Conservation (phyloP, 2,113 vertebrate genomes). For the Perca schrenkii region DNA sequence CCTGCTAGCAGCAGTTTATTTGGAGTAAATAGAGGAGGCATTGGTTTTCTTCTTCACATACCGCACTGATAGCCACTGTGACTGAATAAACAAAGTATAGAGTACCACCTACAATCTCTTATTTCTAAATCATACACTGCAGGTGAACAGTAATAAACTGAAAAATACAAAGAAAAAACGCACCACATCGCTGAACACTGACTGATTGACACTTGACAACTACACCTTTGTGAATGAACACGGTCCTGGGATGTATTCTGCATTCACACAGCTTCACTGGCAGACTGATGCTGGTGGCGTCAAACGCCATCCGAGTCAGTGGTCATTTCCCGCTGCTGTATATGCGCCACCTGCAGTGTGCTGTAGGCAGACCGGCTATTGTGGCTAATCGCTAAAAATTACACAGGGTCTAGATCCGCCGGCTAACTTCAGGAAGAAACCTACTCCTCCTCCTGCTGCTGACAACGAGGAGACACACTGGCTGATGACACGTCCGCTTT, state of each 20-base stretch:
- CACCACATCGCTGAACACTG: neutral
- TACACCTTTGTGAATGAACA: neutral
- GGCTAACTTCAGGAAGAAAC: conserved; percentile 1
- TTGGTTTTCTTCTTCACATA: neutral
- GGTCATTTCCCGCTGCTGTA: conserved; percentile 50
- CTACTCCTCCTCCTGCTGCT: neutral
- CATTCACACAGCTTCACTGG: conserved; percentile 2
- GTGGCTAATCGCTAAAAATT: conserved; percentile 58
- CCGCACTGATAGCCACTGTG: neutral
- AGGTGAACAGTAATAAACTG: neutral
- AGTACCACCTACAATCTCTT: neutral
- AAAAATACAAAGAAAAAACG: neutral
- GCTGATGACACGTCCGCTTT: neutral
- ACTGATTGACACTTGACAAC: neutral
- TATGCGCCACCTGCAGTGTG: conserved; percentile 54
- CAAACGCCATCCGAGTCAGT: conserved; percentile 47
- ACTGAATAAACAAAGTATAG: neutral
- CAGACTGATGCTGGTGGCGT: conserved; percentile 26
- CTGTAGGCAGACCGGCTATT: conserved; percentile 33
- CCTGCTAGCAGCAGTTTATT: neutral
- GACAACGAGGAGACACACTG: neutral
- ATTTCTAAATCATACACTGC: neutral
- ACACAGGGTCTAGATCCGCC: conserved; percentile 21
- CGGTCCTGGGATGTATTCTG: neutral
- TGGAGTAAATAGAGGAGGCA: neutral